phyloP scores from a whole-genome alignment of 1,140 invertebrate genomes.

The Atopsyche davidsoni region DNA sequence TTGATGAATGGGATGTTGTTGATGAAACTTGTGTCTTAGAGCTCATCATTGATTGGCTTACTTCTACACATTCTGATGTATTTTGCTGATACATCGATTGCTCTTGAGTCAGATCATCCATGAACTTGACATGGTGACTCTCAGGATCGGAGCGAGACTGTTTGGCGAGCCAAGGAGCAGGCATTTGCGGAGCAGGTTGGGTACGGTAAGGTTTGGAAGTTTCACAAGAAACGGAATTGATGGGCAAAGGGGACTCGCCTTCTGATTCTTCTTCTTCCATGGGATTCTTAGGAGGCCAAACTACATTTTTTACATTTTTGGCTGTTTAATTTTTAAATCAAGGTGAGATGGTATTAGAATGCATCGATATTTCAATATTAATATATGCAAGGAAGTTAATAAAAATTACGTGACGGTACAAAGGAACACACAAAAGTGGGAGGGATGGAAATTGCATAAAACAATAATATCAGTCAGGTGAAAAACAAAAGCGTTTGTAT shows the following conservation, averaged over 20 bases:
- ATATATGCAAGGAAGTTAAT: neutral
- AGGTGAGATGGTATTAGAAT: too few species aligned
- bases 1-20: constrained; percentile 11
- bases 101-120: constrained; percentile 15
- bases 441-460: constrained; percentile 32
- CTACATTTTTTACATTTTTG: constrained; percentile 52
- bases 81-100: neutral
- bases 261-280: constrained; percentile 42
- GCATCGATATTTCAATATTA: constrained; percentile 11
- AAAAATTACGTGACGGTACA: neutral
- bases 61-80: neutral
- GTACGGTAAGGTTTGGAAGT: constrained; percentile 12
- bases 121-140: constrained; percentile 24
- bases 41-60: constrained; percentile 1
- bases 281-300: constrained; percentile 54
- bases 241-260: constrained; percentile 32
- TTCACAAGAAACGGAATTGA: neutral
- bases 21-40: constrained; percentile 11
- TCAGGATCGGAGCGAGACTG: constrained; percentile 27
- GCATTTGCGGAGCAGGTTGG: constrained; percentile 18
- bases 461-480: constrained; percentile 27
- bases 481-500: too few species aligned
- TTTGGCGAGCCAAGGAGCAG: constrained; percentile 27
- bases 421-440: constrained; percentile 28
- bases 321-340: too few species aligned